Evolutionary conservation across 2,888 invertebrate genomes (phyloP), one percentile per base, ranked within the genome.

Genomic region (Catocala nupta): DNA sequence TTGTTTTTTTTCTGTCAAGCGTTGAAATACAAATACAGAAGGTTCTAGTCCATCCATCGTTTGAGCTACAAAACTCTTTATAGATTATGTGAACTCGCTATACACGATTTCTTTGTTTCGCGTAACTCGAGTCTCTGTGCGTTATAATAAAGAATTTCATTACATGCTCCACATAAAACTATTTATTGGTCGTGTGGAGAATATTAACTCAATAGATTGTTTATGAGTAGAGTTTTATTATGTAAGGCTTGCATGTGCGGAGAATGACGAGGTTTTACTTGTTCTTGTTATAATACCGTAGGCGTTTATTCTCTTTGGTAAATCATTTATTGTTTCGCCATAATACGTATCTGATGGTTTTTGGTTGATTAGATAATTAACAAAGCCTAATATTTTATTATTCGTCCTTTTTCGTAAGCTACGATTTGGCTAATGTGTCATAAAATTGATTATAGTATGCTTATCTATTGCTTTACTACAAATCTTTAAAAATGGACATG

Each of bases 211-310:
- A 25, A 47, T 56, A 48, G 48, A 56, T 49, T 56, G 42, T 56
- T 56, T 56, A 56, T 56, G 48, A 56, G 48, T 48, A 25, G 13
- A 39, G 34, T 55, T 55, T 56, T 56, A 56, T 56, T 55, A 36
- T 51, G 47, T 36, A 47, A 49, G 11, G 49, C 55, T 34, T 56
- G 55, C 48, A 56, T 51, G 51, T 39, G 13, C 13, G 12, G 12
- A 12, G 1, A 4, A 33, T 36, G n/a, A 34, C 12, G 34, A 51
- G 51, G 34, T 9, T 51, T 36, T 36, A 51, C 51, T 51, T 51
- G 34, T 51, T 2, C 51, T 16, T 34, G 36, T 51, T 13, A 51
- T 13, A 34, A 25, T 9, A 8, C 10, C 11, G 33, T 48, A 34
- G 34, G 36, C 51, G 13, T 51, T 36, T 51, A 36, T 39, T 36